Percentiles rank a stretch among this genome's conserved stretches.
These are phyloP conservation scores for Chaetophractus vellerosus DNA, from an alignment of 2,797 vertebrate species.

Conservation along the genomic window DNA sequence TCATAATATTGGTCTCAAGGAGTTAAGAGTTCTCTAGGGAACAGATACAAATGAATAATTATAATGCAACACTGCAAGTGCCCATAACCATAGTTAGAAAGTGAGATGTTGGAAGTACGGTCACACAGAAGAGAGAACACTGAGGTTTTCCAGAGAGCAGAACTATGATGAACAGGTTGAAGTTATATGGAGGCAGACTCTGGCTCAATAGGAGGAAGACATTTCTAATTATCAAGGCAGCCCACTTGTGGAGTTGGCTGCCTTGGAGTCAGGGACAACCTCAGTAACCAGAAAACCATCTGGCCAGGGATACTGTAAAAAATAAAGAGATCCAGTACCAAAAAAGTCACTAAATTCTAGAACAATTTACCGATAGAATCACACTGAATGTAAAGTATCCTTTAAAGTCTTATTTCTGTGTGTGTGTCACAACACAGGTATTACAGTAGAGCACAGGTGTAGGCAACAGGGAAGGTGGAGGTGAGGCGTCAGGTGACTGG, in stretches of 20 bases:
- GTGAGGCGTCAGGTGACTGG: neutral
- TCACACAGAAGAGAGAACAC: neutral
- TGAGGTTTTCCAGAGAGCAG: neutral
- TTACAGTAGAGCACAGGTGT: too few species aligned
- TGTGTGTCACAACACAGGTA: too few species aligned
- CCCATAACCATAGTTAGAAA: neutral
- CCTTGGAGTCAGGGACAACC: neutral
- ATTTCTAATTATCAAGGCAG: neutral
- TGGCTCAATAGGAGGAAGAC: neutral
- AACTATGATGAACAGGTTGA: neutral
- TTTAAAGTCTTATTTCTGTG: neutral
- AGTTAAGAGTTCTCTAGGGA: neutral
- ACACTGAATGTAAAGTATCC: neutral
- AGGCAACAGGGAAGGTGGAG: neutral
- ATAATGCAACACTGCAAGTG: neutral
- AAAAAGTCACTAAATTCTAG: neutral
- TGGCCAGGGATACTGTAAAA: neutral
- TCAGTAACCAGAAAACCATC: neutral
- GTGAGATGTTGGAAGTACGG: neutral
- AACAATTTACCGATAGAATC: neutral
- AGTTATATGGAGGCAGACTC: neutral
- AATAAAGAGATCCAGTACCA: neutral
- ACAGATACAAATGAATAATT: neutral
- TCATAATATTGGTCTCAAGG: neutral
- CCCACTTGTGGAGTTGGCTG: neutral